Evolutionary conservation across 2,888 invertebrate genomes (phyloP), one percentile per base, ranked within the genome.

Genomic region (Phengaris alcon): DNA sequence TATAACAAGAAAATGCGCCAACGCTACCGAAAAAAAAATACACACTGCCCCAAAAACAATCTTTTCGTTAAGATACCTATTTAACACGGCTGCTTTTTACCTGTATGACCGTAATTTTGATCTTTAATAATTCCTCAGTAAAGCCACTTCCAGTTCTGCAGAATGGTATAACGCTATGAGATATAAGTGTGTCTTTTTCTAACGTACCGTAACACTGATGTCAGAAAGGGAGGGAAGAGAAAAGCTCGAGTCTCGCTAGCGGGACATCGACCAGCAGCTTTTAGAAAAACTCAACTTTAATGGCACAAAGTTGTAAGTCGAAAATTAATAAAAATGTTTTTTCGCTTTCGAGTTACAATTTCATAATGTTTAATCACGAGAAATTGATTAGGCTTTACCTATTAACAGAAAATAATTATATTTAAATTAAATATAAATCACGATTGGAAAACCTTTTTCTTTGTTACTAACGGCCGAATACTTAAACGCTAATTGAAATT

Each of bases 251-350:
- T 82, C 87, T 88, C 84, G 84, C 88, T 92, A 92, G 93, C 91
- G 93, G 93, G 92, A 93, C 92, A 92, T 92, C 92, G 91, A 92
- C 93, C 92, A 93, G 90, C 91, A 92, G 90, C 92, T 92, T 93
- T 91, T 89, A 91, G 91, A 93, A 92, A 93, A 92, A 92, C 90
- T 86, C 87, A 78, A 81, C 77, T 80, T 83, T 76, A 84, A 81
- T 80, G 77, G 77, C 81, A 79, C 78, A 87, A 82, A 75, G 79
- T 84, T 88, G 89, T 75, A 92, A 86, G 90, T 90, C 78, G 82
- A 74, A 87, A 76, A 15, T 51, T 68, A 55, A 77, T 75, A 22
- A 68, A 44, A 52, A 13, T 51, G 46, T 7, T 48, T 74, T 9
- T 51, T 13, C 48, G 0, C 15, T 48, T 48, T 15, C 7, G 9